A percentile compares a stretch with the other conserved stretches of the same genome.
These are phyloP conservation scores for Epistrophe grossulariae DNA, from an alignment of 2,888 invertebrate genomes.

Conservation along the genomic window DNA sequence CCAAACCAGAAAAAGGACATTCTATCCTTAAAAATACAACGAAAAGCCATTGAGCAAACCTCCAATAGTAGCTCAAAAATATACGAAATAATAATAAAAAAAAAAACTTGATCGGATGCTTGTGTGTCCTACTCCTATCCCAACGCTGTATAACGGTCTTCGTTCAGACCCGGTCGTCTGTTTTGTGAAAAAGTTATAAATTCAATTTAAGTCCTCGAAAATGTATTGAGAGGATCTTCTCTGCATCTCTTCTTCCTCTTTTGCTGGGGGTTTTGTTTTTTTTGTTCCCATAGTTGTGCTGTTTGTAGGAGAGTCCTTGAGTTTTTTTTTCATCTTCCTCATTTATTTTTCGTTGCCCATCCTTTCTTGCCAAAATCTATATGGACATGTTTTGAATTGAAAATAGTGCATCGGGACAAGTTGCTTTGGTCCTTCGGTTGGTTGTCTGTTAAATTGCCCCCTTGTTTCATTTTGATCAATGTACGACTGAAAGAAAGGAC, in stretches of 20 bases:
- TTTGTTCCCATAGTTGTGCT: conserved; percentile 34
- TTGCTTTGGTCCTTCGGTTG: conserved; percentile 21
- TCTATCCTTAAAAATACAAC: conserved; percentile 35
- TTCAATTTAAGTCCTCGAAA: conserved; percentile 77
- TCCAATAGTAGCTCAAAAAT: conserved; percentile 4
- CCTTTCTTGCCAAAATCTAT: conserved; percentile 62
- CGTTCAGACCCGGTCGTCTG: conserved; percentile 50
- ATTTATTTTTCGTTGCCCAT: conserved; percentile 13
- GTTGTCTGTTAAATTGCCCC: conserved; percentile 68
- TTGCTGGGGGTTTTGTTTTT: conserved; percentile 34
- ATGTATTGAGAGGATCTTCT: conserved; percentile 74
- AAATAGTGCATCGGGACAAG: conserved; percentile 65
- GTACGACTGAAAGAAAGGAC: conserved; percentile 56
- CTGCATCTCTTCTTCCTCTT: conserved; percentile 15
- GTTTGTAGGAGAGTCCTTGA: conserved; percentile 43
- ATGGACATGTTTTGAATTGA: conserved; percentile 75
- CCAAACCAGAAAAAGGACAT: conserved; percentile 31
- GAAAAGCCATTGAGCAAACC: conserved; percentile 43
- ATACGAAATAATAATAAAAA: neutral
- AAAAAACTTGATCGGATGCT: conserved; percentile 47
- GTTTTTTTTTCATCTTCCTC: conserved; percentile 35
- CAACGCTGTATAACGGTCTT: conserved; percentile 20
- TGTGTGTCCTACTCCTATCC: neutral
- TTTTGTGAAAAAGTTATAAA: conserved; percentile 76
- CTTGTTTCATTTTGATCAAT: conserved; percentile 72